Base-by-base conservation (phyloP, 2,888 invertebrate species). In the Zaprionus bogoriensis region DNA sequence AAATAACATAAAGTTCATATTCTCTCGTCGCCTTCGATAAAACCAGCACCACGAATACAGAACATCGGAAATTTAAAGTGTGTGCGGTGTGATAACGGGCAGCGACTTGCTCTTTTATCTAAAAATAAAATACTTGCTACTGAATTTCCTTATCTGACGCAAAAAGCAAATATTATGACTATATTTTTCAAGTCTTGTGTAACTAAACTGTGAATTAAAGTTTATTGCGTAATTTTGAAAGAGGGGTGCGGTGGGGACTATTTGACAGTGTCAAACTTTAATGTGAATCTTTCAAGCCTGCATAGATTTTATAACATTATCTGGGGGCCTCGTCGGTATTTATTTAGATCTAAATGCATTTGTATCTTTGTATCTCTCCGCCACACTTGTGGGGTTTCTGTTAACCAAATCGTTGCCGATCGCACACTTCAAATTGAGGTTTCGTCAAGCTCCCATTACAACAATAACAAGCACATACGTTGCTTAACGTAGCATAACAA, bases 401-500 rank as follows among this genome's bases (percentile, higher is more conserved):
- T 30, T 44, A 32, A 22, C 42, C 42, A 27, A 55, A 36, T 27
- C n/a, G n/a, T n/a, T n/a, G n/a, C n/a, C n/a, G n/a, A n/a, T n/a
- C n/a, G n/a, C n/a, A n/a, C n/a, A n/a, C n/a, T n/a, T 44, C 9
- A 25, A 48, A 32, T 28, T 53, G 59, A 23, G 60, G 52, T 44
- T 41, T 41, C 36, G 25, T 45, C 9, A 46, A 64, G 44, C 48
- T 39, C 71, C 25, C 58, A 51, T 51, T 54, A 41, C 53, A 46
- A 45, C 28, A 46, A 23, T 30, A 14, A 39, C 12, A 51, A 67
- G 48, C 44, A 42, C 32, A 41, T 20, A 10, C 17, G 44, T 74
- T 69, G 45, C 60, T 32, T 36, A 70, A 62, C 44, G 30, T 38
- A 58, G 63, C 76, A 60, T 51, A 58, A 69, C 69, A 51, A 57